Evolutionary conservation across 2,797 vertebrate species (phyloP).

Genomic region (Tarsius wallacei): DNA sequence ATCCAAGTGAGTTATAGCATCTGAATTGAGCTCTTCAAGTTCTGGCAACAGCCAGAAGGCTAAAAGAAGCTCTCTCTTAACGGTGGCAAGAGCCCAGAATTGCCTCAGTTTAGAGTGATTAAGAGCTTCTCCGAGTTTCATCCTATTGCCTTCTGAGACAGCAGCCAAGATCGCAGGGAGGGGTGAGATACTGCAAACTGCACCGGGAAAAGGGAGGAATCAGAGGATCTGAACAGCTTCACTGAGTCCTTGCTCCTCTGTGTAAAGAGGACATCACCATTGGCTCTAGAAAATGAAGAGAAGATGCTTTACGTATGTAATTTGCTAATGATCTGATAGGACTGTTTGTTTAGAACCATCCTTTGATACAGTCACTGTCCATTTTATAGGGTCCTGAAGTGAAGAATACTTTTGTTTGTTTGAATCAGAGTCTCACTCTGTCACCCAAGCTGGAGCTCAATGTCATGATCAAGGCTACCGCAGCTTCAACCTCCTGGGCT

Average conservation of each 20-base stretch:
- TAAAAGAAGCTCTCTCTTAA: constrained; percentile 45
- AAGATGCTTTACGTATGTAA: background rate
- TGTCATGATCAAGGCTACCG: too few species aligned
- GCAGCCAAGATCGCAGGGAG: background rate
- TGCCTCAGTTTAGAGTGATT: background rate
- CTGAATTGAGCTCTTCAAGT: background rate
- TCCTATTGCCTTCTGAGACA: background rate
- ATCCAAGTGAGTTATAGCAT: background rate
- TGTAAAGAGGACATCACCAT: too few species aligned
- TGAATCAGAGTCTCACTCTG: too few species aligned
- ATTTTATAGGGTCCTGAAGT: background rate
- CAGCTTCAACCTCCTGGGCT: too few species aligned
- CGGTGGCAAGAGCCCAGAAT: background rate
- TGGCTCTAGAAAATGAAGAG: background rate
- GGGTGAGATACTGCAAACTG: background rate
- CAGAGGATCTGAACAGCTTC: accelerated
- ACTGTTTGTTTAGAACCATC: background rate
- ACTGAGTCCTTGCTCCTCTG: background rate
- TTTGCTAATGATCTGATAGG: background rate
- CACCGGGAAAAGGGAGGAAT: too few species aligned
- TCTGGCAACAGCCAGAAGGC: background rate
- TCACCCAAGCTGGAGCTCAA: too few species aligned
- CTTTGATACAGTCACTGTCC: background rate
- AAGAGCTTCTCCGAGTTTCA: background rate
- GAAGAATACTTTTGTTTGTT: background rate